Evolutionary conservation across 2,797 vertebrate genomes (phyloP), one percentile per base, ranked within the genome.

Genomic region (Trachurus trachurus): DNA sequence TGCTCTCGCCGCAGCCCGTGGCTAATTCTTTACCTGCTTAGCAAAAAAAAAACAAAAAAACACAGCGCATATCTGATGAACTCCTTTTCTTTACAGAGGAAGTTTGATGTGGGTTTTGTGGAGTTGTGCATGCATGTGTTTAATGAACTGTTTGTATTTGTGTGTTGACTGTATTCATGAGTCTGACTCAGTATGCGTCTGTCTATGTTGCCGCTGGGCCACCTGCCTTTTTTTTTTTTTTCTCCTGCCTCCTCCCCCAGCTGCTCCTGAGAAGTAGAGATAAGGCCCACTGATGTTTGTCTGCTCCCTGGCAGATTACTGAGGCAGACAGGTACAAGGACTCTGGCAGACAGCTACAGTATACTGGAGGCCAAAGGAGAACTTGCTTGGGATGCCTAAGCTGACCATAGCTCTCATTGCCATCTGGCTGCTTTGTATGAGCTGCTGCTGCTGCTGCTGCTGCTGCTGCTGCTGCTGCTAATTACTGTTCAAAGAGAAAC

Each of bases 261-360:
- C 86, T 81, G 89, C 88, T 90, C 80, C 93, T 94, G 94, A 92
- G 92, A 83, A 90, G 87, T 52, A 67, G 81, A 94, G 94, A 95
- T 94, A 95, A 95, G 90, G 54, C 70, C 81, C 61, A 65, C 64
- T 88, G 94, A 95, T 95, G 92, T 92, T 93, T 94, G 94, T 94
- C 93, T 92, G 87, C 89, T 91, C 81, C 70, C 89, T 72, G 83
- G 84, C 82, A 94, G 94, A 94, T 94, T 94, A 92, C 88, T 82
- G 86, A 84, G 83, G 86, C 83, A 90, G 89, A 88, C 89, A 84
- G 82, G 81, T 90, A 81, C 76, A 81, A 87, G 79, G 72, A 76
- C 81, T 88, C 71, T 79, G 82, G 86, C 84, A 86, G 85, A 74
- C 69, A 66, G 73, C 60, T 88, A 29, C 75, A 74, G 76, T 88